Percentiles rank a stretch among this genome's conserved stretches.
phyloP scores from a whole-genome alignment of 2,797 vertebrate genomes.

The Hafferia zeledoni region DNA sequence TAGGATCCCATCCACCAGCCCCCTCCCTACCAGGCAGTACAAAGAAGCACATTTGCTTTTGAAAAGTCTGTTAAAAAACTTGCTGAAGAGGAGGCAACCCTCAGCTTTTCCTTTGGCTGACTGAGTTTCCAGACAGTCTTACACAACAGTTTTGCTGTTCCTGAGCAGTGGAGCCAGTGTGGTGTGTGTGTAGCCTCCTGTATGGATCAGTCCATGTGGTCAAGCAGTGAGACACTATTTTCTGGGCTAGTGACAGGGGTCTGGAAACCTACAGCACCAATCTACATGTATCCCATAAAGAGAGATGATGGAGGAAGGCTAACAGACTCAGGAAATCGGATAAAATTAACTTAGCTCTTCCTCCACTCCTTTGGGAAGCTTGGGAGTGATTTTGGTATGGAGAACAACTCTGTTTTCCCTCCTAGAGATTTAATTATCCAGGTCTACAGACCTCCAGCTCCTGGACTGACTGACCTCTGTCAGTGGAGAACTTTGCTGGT shows the following conservation, averaged over 20 bases:
- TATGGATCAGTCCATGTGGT: background rate
- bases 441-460: background rate
- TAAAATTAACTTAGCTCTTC: background rate
- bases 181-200: background rate
- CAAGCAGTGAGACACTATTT: background rate
- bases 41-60: background rate
- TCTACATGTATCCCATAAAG: background rate
- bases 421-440: background rate
- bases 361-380: background rate
- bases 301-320: background rate
- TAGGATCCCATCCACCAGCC: background rate
- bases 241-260: background rate
- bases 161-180: background rate
- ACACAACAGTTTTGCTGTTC: background rate
- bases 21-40: background rate
- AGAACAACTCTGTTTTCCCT: background rate
- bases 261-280: background rate
- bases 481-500: background rate
- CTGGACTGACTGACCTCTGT: background rate
- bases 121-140: background rate
- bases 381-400: background rate
- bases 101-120: background rate
- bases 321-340: background rate
- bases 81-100: background rate
- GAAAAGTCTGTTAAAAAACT: background rate